A percentile compares a stretch with the other conserved stretches of the same genome.
These are phyloP conservation scores for Epizoanthus stellaris DNA, from an alignment of 92 coral and sea anemone species.

Conservation along the genomic window DNA sequence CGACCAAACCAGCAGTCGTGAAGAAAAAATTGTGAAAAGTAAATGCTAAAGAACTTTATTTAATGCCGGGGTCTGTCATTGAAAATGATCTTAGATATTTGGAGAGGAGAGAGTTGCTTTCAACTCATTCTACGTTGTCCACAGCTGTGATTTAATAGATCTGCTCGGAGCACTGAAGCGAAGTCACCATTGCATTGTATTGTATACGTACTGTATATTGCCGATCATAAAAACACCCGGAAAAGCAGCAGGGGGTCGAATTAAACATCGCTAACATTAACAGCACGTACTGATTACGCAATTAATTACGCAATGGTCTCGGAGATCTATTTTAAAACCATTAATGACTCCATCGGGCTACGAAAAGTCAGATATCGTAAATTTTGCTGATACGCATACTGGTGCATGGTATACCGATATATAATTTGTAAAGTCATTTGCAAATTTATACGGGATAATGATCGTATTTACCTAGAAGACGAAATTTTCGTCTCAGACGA, in stretches of 20 bases:
- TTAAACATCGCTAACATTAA: neutral
- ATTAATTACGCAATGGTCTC: too few species aligned
- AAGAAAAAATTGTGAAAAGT: too few species aligned
- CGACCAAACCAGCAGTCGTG: too few species aligned
- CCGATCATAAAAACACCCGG: neutral
- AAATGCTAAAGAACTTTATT: neutral
- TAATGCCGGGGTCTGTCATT: neutral
- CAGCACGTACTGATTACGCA: neutral
- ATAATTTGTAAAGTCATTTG: too few species aligned
- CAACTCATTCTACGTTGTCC: neutral
- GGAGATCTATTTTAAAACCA: too few species aligned
- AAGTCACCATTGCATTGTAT: neutral
- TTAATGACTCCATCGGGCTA: too few species aligned
- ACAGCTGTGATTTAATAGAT: neutral
- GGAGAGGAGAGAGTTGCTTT: neutral
- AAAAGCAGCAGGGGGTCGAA: neutral
- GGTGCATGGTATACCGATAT: too few species aligned
- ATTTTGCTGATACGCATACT: too few species aligned
- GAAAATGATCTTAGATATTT: neutral
- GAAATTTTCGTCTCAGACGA: too few species aligned
- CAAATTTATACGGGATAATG: too few species aligned
- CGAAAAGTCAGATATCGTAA: too few species aligned
- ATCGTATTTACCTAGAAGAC: too few species aligned
- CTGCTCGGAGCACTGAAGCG: neutral
- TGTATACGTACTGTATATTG: neutral